phyloP scores from a whole-genome alignment of 2,888 invertebrate species.

The Drosophila kanekoi region DNA sequence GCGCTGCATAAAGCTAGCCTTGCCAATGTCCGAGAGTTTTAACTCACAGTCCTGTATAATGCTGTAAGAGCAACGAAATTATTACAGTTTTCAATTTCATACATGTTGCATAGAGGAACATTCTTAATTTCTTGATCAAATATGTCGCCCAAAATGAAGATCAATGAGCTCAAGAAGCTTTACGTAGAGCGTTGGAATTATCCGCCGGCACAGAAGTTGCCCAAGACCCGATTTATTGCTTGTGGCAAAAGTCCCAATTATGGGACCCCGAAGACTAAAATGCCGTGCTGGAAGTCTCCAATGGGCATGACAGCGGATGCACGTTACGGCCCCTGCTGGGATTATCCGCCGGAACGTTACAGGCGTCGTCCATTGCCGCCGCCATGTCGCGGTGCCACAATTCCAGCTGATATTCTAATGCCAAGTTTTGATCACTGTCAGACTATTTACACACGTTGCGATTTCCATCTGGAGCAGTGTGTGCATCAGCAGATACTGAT shows the following conservation, averaged over 20 bases:
- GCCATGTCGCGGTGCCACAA: conserved; percentile 58
- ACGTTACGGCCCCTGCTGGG: conserved; percentile 65
- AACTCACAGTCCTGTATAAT: conserved; percentile 84
- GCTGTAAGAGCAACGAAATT: conserved; percentile 57
- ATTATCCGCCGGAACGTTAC: conserved; percentile 65
- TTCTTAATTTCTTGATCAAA: conserved; percentile 5
- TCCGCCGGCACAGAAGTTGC: conserved; percentile 41
- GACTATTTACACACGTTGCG: conserved; percentile 69
- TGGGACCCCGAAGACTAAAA: conserved; percentile 9
- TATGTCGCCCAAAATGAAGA: conserved; percentile 41
- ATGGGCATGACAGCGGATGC: conserved; percentile 7
- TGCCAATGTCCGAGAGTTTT: conserved; percentile 84
- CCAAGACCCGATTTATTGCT: conserved; percentile 31
- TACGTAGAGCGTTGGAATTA: conserved; percentile 56
- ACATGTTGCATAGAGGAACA: neutral
- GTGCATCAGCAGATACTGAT: conserved; percentile 71
- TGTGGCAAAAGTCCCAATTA: conserved; percentile 43
- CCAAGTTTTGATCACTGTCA: conserved; percentile 60
- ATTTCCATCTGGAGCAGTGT: conserved; percentile 66
- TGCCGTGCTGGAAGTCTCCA: conserved; percentile 61
- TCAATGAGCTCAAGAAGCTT: conserved; percentile 43
- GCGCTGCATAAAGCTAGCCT: conserved; percentile 82
- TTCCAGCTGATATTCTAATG: conserved; percentile 39
- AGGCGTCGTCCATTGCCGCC: conserved; percentile 56
- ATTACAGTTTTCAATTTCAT: conserved; percentile 6